phyloP scores from a whole-genome alignment of 2,888 invertebrate species.

The Anodontia alba region DNA sequence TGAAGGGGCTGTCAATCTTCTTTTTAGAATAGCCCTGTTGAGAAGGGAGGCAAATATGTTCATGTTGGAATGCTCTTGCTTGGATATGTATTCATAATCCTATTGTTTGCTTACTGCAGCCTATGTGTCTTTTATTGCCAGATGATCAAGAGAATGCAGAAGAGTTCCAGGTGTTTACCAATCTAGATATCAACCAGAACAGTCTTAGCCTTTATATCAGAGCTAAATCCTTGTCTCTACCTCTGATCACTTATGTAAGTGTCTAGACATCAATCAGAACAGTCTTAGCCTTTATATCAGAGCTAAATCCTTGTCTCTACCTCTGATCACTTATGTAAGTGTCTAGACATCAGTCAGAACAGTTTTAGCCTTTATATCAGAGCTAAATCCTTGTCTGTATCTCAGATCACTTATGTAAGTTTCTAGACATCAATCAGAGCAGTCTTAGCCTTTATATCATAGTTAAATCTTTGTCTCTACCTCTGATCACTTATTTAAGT shows the following conservation, averaged over 20 bases:
- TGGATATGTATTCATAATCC: too few relatives aligned
- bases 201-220: neutral
- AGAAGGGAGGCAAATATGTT: too few relatives aligned
- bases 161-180: slow-evolving; percentile 6
- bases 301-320: slow-evolving; percentile 2
- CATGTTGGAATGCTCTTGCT: too few relatives aligned
- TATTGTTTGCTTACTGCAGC: too few relatives aligned
- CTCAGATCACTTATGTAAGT: neutral
- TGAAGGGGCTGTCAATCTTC: too few relatives aligned
- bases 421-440: neutral
- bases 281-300: neutral
- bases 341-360: neutral
- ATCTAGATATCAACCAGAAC: neutral
- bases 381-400: slow-evolving; percentile 2
- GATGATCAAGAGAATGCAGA: neutral
- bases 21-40: too few relatives aligned
- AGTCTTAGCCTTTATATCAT: neutral
- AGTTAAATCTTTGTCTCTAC: neutral
- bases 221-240: slow-evolving; percentile 2
- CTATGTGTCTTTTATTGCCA: neutral
- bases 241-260: neutral
- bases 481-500: neutral
- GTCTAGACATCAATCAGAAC: neutral
- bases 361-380: neutral
- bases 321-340: neutral